Evolutionary conservation across 2,113 vertebrate species (phyloP), one percentile per base, ranked within the genome.

Genomic region (Caranx ignobilis): DNA sequence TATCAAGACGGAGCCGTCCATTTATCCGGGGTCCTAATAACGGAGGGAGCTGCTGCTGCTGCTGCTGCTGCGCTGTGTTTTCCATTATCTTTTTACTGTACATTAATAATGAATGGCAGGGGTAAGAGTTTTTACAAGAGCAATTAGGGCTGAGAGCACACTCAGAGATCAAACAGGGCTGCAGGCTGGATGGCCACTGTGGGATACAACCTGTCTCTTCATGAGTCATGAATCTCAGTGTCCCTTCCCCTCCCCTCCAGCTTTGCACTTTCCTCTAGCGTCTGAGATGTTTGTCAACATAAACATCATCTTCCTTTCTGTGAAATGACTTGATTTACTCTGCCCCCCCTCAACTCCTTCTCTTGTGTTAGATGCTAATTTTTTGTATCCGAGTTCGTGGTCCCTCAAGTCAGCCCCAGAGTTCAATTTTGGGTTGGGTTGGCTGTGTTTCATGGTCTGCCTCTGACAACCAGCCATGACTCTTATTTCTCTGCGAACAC

Each of bases 31-130:
- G 80, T 21, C 69, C 66, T 60, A 50, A 74, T 61, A 75, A 76
- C 35, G n/a, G 66, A 66, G n/a, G 47, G 85, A 34, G n/a, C 76
- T 26, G 26, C 26, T 26, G 26, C 26, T 26, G n/a, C 76, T 26
- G 26, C 26, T 26, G 26, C 26, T 26, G 26, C 26, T 37, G 19
- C n/a, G 13, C 66, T 21, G 85, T 68, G 83, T 82, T 87, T 84
- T 92, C 92, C 92, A 93, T 93, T 93, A 92, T 94, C 87, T 91
- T 89, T 85, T 93, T 91, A 94, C 94, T 91, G 91, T 91, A 90
- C 91, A 94, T 95, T 92, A 95, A 94, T 93, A 93, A 94, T 94
- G 91, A 80, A 95, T 95, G 91, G 26, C 1, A 1, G 67, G 65
- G 80, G 60, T 47, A 64, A 81, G 81, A 87, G 87, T 93, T 93